Evolutionary conservation across 2,113 vertebrate genomes (phyloP).

Genomic region (Budorcas taxicolor): DNA sequence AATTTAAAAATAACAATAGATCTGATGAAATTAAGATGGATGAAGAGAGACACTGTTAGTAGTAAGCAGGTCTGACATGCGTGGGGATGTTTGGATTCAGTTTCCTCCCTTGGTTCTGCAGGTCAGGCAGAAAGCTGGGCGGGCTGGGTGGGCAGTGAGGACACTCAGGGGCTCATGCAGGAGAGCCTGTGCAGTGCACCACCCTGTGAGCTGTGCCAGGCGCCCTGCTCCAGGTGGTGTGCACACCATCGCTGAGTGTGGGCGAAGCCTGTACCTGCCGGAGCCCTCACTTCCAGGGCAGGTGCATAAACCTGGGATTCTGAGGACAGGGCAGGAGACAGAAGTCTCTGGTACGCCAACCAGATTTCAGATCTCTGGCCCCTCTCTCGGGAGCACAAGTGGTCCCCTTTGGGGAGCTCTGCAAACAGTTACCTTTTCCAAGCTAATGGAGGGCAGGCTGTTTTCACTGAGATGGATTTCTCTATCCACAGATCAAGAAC

Average conservation of each 20-base stretch:
- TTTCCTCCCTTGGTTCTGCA: neutral
- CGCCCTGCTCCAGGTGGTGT: neutral
- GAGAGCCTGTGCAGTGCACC: neutral
- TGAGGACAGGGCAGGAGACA: neutral
- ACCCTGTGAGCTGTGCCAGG: neutral
- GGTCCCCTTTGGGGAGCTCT: neutral
- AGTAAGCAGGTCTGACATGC: neutral
- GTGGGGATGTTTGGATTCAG: neutral
- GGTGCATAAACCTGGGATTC: neutral
- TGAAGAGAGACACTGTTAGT: neutral
- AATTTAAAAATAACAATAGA: neutral
- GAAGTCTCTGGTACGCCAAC: neutral
- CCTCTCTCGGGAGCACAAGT: neutral
- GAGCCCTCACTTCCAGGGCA: too few relatives aligned
- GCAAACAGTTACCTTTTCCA: neutral
- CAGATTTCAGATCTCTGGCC: neutral
- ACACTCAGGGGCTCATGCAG: neutral
- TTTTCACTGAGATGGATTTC: neutral
- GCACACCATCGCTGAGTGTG: neutral
- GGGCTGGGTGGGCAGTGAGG: neutral
- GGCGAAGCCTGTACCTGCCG: neutral
- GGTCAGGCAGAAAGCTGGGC: neutral
- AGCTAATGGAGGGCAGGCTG: neutral
- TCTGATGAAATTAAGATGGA: neutral
- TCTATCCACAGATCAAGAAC: neutral